phyloP scores from a whole-genome alignment of 2,888 invertebrate species.

The Capitulum mitella region DNA sequence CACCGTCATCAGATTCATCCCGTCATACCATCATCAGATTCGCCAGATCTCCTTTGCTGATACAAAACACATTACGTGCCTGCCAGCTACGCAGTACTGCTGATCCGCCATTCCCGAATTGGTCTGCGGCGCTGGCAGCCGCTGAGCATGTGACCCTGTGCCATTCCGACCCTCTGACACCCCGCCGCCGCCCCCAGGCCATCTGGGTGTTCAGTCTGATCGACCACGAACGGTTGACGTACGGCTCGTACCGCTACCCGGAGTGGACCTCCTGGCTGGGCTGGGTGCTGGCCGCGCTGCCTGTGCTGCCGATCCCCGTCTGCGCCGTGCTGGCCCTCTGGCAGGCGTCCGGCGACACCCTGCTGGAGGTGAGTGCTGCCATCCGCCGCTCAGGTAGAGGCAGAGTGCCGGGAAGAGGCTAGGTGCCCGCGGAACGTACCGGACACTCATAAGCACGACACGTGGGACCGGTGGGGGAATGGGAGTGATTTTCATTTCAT shows the following conservation, averaged over 20 bases:
- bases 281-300: conserved; percentile 75
- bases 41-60: too few species aligned
- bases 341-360: conserved; percentile 61
- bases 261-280: conserved; percentile 72
- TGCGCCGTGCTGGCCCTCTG: conserved; percentile 65
- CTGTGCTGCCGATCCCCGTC: conserved; percentile 75
- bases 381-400: background rate
- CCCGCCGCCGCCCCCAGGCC: conserved; percentile 50
- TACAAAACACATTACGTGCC: too few species aligned
- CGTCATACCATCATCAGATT: too few species aligned
- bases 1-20: too few species aligned
- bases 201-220: conserved; percentile 83
- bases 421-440: too few species aligned
- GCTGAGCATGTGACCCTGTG: too few species aligned
- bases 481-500: background rate
- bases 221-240: conserved; percentile 76
- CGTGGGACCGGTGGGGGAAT: background rate
- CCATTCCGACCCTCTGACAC: too few species aligned
- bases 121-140: too few species aligned
- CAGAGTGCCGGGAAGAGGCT: too few species aligned
- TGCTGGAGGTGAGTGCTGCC: conserved; percentile 56
- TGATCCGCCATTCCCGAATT: too few species aligned
- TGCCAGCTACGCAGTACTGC: too few species aligned
- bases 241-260: conserved; percentile 70
- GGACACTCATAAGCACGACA: too few species aligned